A percentile compares a stretch with the other conserved stretches of the same genome.
Conservation (phyloP, 2,888 invertebrate genomes). For the Globia sparganii region DNA sequence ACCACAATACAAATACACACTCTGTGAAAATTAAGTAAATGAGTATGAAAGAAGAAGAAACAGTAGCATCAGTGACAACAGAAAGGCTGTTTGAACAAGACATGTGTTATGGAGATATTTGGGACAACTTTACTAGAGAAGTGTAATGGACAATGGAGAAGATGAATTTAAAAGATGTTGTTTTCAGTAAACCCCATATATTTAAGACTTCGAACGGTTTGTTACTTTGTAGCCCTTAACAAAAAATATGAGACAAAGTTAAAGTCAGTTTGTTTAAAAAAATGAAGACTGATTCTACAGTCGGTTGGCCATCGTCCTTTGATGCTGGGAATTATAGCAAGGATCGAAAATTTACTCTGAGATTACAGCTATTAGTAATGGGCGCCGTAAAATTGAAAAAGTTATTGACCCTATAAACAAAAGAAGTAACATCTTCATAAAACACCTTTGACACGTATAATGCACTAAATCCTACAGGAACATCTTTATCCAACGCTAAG, state of each 20-base stretch:
- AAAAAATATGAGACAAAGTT: no score
- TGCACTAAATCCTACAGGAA: neutral
- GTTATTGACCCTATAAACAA: neutral
- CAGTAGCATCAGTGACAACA: neutral
- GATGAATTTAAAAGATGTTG: no score
- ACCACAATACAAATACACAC: no score
- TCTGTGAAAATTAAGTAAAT: neutral
- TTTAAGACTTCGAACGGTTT: no score
- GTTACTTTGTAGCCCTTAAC: no score
- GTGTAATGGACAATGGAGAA: neutral
- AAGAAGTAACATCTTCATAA: neutral
- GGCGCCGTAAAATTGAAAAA: neutral
- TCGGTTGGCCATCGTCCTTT: no score
- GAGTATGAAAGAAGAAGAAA: neutral
- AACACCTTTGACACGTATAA: neutral
- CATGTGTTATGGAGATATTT: neutral
- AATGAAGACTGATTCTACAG: no score
- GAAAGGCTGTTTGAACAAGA: neutral
- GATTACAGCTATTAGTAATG: neutral
- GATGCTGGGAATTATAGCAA: neutral
- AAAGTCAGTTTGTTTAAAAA: no score
- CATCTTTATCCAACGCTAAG: slow-evolving; percentile 7
- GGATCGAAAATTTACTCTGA: neutral
- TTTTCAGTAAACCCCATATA: no score
- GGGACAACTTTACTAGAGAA: neutral